Conservation (phyloP, 2,797 vertebrate genomes). For the Mionectes olivaceus region DNA sequence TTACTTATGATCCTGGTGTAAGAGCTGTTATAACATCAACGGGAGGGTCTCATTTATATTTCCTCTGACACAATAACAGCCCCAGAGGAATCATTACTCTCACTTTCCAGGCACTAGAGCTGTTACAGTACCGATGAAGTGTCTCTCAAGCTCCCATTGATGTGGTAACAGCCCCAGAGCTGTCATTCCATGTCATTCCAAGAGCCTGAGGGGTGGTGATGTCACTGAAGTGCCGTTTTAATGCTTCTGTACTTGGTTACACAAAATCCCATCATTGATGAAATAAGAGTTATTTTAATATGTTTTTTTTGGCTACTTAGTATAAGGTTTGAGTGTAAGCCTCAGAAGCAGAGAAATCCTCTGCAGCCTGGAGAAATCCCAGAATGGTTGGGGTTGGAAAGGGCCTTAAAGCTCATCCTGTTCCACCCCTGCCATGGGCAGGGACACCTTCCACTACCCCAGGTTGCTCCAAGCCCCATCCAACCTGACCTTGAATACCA, state of each 20-base stretch:
- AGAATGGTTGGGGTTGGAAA: neutral
- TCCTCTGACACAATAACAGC: neutral
- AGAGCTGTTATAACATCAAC: neutral
- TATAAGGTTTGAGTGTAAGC: neutral
- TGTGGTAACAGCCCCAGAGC: slow-evolving; percentile 32
- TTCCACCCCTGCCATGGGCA: neutral
- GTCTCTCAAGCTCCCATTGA: slow-evolving; percentile 22
- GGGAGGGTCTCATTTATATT: neutral
- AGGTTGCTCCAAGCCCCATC: neutral
- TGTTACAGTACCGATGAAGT: slow-evolving; percentile 57
- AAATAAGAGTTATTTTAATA: slow-evolving; percentile 4
- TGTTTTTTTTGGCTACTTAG: neutral
- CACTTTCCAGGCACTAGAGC: neutral
- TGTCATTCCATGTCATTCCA: neutral
- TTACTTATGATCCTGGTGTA: neutral
- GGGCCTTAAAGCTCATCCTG: neutral
- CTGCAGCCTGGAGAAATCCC: neutral
- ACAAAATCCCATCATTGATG: neutral
- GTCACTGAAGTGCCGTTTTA: slow-evolving; percentile 33
- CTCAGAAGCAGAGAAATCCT: neutral
- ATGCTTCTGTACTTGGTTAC: neutral
- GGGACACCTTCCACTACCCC: neutral
- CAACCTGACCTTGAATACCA: neutral
- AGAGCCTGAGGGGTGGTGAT: neutral
- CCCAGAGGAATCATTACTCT: neutral